Base-by-base conservation (phyloP, 2,888 invertebrate species). In the Philonicus albiceps region DNA sequence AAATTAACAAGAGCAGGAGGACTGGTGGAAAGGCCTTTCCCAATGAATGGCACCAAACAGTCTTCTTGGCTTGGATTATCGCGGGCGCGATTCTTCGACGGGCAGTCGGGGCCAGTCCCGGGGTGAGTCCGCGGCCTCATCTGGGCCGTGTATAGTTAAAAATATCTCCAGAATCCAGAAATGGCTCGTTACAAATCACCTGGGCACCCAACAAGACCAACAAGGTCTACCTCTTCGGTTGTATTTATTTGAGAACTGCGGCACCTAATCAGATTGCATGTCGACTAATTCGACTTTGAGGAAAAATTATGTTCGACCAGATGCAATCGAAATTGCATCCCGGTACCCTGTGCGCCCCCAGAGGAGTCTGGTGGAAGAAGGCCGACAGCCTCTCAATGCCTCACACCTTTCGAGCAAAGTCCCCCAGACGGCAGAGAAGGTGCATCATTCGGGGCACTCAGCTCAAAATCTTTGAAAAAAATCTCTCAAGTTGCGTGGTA, bases 231-330 rank as follows among this genome's bases (percentile, higher is more conserved):
- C 53, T 75, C 31, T 31, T 34, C 53, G 53, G 83, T 78, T 86
- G 85, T 88, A 83, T 88, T 88, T 87, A 86, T 88, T 88, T 88
- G 84, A 86, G 86, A 87, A 78, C 87, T 86, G 64, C 37, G 85
- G 53, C 75, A 75, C 49, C 80, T 89, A 89, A 89, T 89, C 89
- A 89, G 89, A 89, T 89, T 89, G 89, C 89, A 89, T 89, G 89
- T 89, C 89, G 88, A 89, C 89, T 89, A 89, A 89, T 89, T 89
- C 89, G 88, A 89, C 89, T 89, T 88, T 89, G 89, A 88, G 87
- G 89, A 89, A 89, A 89, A 89, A 89, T 89, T 89, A 89, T 89
- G 89, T 89, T 89, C 88, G 88, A 83, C 87, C 88, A 89, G 89
- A 89, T 89, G 88, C 88, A 89, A 89, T 89, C 89, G 88, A 89